phyloP scores from a whole-genome alignment of 1,140 invertebrate species.

The Drosophila ercepeae region DNA sequence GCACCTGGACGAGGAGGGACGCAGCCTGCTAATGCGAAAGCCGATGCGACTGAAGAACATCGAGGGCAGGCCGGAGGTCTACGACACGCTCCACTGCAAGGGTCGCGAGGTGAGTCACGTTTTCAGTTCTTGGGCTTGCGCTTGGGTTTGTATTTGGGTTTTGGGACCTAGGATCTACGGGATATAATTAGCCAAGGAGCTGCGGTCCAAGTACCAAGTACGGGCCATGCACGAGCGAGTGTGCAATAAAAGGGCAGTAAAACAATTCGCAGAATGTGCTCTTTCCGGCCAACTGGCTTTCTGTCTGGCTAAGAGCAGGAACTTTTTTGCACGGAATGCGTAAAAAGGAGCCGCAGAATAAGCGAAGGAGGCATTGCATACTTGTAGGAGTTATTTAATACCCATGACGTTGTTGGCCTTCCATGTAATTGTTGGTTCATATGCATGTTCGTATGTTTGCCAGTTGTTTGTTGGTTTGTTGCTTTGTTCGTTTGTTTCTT shows the following conservation, averaged over 20 bases:
- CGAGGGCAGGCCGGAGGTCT: slow-evolving; percentile 86
- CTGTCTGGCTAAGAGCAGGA: slow-evolving; percentile 31
- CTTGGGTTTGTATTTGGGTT: too few species aligned
- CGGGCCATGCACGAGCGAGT: slow-evolving; percentile 39
- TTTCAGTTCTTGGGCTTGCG: background rate
- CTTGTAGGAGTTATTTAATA: slow-evolving; percentile 77
- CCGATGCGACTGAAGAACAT: slow-evolving; percentile 87
- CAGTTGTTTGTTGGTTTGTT: background rate
- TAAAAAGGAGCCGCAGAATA: slow-evolving; percentile 2
- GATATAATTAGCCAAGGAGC: slow-evolving; percentile 65
- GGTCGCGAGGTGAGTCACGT: slow-evolving; percentile 85
- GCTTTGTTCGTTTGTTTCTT: slow-evolving; percentile 11
- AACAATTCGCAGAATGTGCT: slow-evolving; percentile 61
- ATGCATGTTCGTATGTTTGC: slow-evolving; percentile 11
- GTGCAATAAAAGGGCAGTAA: slow-evolving; percentile 73
- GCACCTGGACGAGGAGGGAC: slow-evolving; percentile 78
- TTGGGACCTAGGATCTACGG: background rate
- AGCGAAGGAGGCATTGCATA: slow-evolving; percentile 62
- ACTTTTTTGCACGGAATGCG: slow-evolving; percentile 43
- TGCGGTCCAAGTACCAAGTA: background rate
- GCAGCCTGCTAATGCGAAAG: slow-evolving; percentile 84
- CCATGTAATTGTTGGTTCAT: slow-evolving; percentile 70
- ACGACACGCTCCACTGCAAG: slow-evolving; percentile 86
- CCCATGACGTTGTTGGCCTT: slow-evolving; percentile 62
- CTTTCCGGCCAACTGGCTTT: slow-evolving; percentile 3